phyloP scores from a whole-genome alignment of 2,113 vertebrate species.

The Pelecanoides urinatrix region DNA sequence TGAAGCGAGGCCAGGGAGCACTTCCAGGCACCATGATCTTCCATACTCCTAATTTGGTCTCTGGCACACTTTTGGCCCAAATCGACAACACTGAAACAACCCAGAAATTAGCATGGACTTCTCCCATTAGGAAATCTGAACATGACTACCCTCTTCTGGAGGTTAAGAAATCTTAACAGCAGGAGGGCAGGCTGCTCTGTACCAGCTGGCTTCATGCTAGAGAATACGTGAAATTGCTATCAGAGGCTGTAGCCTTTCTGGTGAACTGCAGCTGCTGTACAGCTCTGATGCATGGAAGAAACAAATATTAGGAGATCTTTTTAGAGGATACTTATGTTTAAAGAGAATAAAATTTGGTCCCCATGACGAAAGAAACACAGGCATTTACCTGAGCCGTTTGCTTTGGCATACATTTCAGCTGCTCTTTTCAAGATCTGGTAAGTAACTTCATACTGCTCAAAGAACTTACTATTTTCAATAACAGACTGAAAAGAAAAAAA shows the following conservation, averaged over 20 bases:
- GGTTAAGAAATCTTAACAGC: not conserved
- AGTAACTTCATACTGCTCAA: slow-evolving; percentile 94
- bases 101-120: not conserved
- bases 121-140: not conserved
- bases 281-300: not conserved
- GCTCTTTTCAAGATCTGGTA: slow-evolving; percentile 88
- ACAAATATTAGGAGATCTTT: not conserved
- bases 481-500: slow-evolving; percentile 78
- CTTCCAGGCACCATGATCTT: not conserved
- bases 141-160: not conserved
- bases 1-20: not conserved
- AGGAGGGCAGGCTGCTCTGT: not conserved
- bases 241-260: not conserved
- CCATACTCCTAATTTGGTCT: not conserved
- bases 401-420: slow-evolving; percentile 91
- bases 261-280: not conserved
- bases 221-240: not conserved
- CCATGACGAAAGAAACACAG: not conserved
- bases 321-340: not conserved
- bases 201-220: not conserved
- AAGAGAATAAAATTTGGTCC: not conserved
- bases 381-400: slow-evolving; percentile 88
- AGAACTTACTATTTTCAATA: slow-evolving; percentile 93
- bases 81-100: not conserved
- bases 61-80: not conserved